phyloP scores from a whole-genome alignment of 2,113 vertebrate species.

The Muntiacus reevesi region DNA sequence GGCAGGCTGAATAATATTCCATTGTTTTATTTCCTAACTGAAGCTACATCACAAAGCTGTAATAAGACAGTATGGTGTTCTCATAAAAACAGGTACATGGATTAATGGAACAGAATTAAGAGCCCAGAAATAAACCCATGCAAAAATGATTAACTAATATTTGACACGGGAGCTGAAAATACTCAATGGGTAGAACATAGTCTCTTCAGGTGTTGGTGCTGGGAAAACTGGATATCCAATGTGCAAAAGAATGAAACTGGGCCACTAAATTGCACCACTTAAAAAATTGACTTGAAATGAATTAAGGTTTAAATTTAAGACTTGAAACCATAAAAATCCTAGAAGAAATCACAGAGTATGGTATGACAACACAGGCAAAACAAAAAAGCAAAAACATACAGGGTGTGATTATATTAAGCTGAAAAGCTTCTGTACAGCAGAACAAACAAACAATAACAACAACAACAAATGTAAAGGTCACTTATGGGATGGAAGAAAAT shows the following conservation, averaged over 20 bases:
- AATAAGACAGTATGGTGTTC: not conserved
- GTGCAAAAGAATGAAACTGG: not conserved
- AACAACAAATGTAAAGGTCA: not conserved
- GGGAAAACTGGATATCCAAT: not conserved
- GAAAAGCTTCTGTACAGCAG: not conserved
- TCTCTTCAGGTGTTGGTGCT: not conserved
- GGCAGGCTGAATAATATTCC: not conserved
- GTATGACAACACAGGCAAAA: not conserved
- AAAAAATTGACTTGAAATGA: not conserved
- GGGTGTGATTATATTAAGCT: not conserved
- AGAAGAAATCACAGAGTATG: not conserved
- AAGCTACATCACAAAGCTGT: not conserved
- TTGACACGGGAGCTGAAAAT: not conserved
- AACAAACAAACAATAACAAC: not conserved
- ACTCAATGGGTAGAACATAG: not conserved
- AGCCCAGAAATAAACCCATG: not conserved
- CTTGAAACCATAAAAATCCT: not conserved
- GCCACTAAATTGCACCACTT: not conserved
- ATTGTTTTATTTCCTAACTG: not conserved
- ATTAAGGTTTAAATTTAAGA: not conserved
- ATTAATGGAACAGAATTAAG: not conserved
- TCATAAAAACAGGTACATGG: not conserved
- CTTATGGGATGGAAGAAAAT: not conserved
- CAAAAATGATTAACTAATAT: not conserved
- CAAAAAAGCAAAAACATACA: not conserved